Percentiles rank a stretch among this genome's conserved stretches.
These are phyloP conservation scores for Trichonephila clavipes DNA, from an alignment of 1,140 invertebrate species.

Conservation along the genomic window DNA sequence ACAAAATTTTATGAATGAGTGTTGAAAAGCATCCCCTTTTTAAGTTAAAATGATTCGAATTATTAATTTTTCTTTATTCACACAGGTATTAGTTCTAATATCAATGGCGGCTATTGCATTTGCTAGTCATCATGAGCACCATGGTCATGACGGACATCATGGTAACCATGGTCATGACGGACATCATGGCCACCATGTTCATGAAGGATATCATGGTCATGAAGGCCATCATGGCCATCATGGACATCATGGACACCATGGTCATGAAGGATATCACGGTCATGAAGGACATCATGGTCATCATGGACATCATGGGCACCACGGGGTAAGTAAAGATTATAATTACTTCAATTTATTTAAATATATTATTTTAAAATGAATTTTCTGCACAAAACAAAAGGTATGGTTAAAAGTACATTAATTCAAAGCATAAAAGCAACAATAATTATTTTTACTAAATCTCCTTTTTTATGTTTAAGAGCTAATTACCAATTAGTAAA, in stretches of 20 bases:
- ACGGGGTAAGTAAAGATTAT: background rate
- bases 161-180: background rate
- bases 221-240: background rate
- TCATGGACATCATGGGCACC: slow-evolving; percentile 42
- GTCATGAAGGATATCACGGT: too few relatives aligned
- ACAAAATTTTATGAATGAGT: background rate
- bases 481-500: too few relatives aligned
- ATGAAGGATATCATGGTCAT: slow-evolving; percentile 30
- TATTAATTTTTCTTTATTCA: background rate
- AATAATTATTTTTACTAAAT: too few relatives aligned
- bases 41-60: background rate
- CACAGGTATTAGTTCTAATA: background rate
- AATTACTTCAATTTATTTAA: too few relatives aligned
- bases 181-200: background rate
- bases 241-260: background rate
- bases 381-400: too few relatives aligned
- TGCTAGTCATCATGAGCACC: slow-evolving; percentile 32
- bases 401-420: too few relatives aligned
- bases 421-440: too few relatives aligned
- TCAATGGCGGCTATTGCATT: background rate
- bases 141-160: slow-evolving; percentile 44
- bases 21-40: background rate
- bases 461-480: too few relatives aligned
- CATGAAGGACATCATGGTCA: slow-evolving; percentile 30
- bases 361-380: background rate